Base-by-base conservation (phyloP, 2,888 invertebrate species). In the Drosophila austrosaltans region DNA sequence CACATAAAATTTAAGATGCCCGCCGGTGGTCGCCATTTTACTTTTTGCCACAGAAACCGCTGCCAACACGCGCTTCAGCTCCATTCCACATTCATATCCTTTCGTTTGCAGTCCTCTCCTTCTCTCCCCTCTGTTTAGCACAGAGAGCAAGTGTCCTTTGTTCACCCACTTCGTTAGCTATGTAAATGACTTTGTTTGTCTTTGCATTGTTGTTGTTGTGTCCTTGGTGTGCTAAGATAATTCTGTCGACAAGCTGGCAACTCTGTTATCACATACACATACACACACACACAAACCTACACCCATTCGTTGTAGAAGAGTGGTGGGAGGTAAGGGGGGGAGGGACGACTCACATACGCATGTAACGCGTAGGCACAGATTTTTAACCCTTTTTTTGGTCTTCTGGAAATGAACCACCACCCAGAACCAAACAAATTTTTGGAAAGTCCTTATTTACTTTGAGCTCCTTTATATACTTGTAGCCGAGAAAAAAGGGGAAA, bases 131-230 rank as follows among this genome's bases (percentile, higher is more conserved):
- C 57, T 28, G 12, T 30, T 16, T 20, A 3, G 2, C n/a, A 16
- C 40, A 36, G 3, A 12, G 12, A 25, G 53, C 56, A 25, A 28
- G 57, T 44, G 30, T 10, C 58, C 69, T 72, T 73, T 80, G 80
- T 76, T 76, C 87, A 81, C 76, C 73, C 76, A 88, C 84, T 88
- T 87, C 89, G 84, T 85, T 88, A 87, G 79, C 81, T 78, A 85
- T 81, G 85, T 85, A 85, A 85, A 85, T 88, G 87, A 88, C 78
- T 88, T 88, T 86, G 87, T 86, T 83, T 86, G 83, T 69, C 71
- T 75, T 78, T 40, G 53, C 76, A 69, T 80, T 82, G 75, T 79
- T 75, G 69, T 60, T 62, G 64, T 77, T 75, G 69, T 63, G 64
- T 77, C 66, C 69, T 72, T 53, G 20, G 65, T 63, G 53, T 53